These are phyloP conservation scores for Notolepis coatsorum DNA, from an alignment of 2,797 vertebrate genomes.

Conservation along the genomic window DNA sequence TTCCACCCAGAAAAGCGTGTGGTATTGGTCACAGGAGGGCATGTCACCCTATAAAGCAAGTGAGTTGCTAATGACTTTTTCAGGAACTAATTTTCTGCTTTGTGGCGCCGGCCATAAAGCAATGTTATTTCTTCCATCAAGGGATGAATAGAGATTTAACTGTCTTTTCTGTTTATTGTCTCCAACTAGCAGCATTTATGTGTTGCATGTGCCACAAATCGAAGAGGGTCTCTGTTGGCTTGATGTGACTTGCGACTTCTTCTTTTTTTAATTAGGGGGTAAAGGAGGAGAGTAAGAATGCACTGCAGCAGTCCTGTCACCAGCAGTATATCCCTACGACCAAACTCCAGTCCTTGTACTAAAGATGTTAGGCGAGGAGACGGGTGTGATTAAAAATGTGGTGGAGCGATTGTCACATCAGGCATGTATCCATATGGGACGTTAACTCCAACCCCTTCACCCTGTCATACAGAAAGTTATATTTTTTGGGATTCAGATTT, in stretches of 20 bases:
- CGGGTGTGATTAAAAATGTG: no score
- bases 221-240: slow-evolving; percentile 52
- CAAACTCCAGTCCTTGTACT: slow-evolving; percentile 16
- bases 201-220: slow-evolving; percentile 63
- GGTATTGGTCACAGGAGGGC: slow-evolving; percentile 73
- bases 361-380: slow-evolving; percentile 37
- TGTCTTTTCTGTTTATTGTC: slow-evolving; percentile 78
- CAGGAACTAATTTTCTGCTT: slow-evolving; percentile 83
- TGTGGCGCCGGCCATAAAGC: slow-evolving; percentile 77
- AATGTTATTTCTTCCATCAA: slow-evolving; percentile 76
- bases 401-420: no score
- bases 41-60: slow-evolving; percentile 78
- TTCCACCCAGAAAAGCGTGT: slow-evolving; percentile 51
- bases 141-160: slow-evolving; percentile 85
- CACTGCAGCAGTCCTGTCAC: slow-evolving; percentile 37
- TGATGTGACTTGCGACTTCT: slow-evolving; percentile 33
- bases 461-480: no score
- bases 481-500: no score
- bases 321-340: not conserved
- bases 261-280: slow-evolving; percentile 30
- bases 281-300: slow-evolving; percentile 9
- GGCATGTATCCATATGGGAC: no score
- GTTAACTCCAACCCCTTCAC: no score
- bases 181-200: slow-evolving; percentile 66
- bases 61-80: slow-evolving; percentile 84